Evolutionary conservation across 2,888 invertebrate genomes (phyloP).

Genomic region (Masnerella sp.): DNA sequence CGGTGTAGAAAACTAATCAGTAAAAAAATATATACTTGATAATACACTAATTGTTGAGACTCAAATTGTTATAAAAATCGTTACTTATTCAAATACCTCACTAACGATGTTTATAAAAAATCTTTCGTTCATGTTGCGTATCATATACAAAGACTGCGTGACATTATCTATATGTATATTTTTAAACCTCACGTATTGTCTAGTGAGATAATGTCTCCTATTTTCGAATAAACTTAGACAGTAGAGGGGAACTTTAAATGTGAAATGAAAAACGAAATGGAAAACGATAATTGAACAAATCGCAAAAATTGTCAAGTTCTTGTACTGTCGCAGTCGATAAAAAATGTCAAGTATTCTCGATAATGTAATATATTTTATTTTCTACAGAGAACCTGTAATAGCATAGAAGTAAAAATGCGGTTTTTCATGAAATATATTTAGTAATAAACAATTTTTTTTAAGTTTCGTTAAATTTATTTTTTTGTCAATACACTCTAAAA

Average conservation of each 20-base stretch:
- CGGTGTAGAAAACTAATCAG: conserved; percentile 54
- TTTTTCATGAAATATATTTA: too few species aligned
- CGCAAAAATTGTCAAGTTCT: too few species aligned
- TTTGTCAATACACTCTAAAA: too few species aligned
- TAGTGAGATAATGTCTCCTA: conserved; percentile 53
- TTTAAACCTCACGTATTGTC: conserved; percentile 52
- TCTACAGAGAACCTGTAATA: too few species aligned
- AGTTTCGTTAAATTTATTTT: too few species aligned
- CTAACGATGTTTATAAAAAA: conserved; percentile 17
- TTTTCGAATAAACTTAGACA: conserved; percentile 55
- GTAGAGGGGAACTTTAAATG: conserved; percentile 37
- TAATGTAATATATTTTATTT: too few species aligned
- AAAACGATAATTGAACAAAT: too few species aligned
- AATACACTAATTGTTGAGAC: conserved; percentile 44
- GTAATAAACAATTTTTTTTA: too few species aligned
- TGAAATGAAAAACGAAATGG: too few species aligned
- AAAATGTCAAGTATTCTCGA: too few species aligned
- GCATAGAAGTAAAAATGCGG: too few species aligned
- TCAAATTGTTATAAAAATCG: conserved; percentile 49
- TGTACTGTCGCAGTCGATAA: too few species aligned
- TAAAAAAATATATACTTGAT: conserved; percentile 59
- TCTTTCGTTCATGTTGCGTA: conserved; percentile 35
- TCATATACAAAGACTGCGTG: conserved; percentile 10
- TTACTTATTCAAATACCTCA: conserved; percentile 45
- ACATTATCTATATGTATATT: conserved; percentile 54